Evolutionary conservation across 2,113 vertebrate species (phyloP), one percentile per base, ranked within the genome.

Genomic region (Myrmophylax atrothorax): DNA sequence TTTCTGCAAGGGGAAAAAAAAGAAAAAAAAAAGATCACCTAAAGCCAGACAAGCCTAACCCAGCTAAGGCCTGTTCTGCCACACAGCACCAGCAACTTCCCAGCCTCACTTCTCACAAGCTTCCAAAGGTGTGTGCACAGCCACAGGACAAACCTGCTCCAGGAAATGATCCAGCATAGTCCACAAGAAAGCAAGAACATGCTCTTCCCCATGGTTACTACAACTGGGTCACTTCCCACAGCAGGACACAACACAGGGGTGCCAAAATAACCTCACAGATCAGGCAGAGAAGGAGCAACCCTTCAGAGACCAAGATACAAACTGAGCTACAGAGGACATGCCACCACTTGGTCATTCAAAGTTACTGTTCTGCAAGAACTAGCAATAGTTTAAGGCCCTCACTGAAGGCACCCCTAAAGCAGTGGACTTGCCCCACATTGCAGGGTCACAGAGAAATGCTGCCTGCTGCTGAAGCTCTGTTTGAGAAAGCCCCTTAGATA

Each of bases 371-470:
- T 55, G 22, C n/a, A 38, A 62, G n/a, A 18, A 29, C 3, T 35
- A 29, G 25, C 8, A 23, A 23, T 14, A 8, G 33, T 20, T 58
- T 17, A 46, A 67, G 20, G 10, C 19, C 52, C 35, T 52, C 40
- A 28, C 23, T 44, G 70, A 64, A 58, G 37, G 10, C 23, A 76
- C 24, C 31, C 22, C 68, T 69, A 24, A 53, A 80, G 53, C 29
- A 62, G 13, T 7, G 7, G 12, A 47, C 13, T 4, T 62, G 15
- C 10, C 47, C 50, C 55, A 77, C 16, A 53, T 56, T 0, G 0
- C 28, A 58, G 0, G 2, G 50, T n/a, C 56, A 50, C 56, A 63
- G 29, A 19, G 38, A 22, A 77, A 29, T 24, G 35, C 33, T 84
- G 26, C 23, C 24, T 12, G 6, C 3, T 35, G 42, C 8, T 10